Evolutionary conservation across 2,888 invertebrate species (phyloP), one percentile per base, ranked within the genome.

Genomic region (Eretmocerus hayati): DNA sequence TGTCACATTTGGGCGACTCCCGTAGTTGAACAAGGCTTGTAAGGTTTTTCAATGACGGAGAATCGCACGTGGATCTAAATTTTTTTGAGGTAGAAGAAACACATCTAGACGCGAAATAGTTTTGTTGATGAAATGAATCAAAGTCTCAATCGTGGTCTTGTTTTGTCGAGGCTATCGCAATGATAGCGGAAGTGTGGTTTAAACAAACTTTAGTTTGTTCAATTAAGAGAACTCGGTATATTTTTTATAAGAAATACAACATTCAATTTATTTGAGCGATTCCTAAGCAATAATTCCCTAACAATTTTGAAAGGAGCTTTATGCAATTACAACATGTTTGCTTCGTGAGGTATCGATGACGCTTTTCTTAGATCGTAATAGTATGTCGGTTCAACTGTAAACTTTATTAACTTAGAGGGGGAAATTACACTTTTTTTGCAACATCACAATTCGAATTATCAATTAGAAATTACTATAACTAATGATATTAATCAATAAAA

Each of bases 371-470:
- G 45, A 48, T 48, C 42, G 37, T 50, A 50, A 32, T 38, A 53
- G 53, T 55, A 58, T 58, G 55, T 65, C 59, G 60, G 60, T 64
- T 67, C 61, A 64, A 66, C 62, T 64, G 61, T 65, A 62, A 66
- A 64, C 59, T 67, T 67, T 66, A 65, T 64, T 66, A 63, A 55
- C 54, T 63, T 64, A 64, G 63, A 61, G 58, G 58, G 61, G 62
- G 60, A 64, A 64, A 64, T 62, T 67, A 67, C 65, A 66, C 57
- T 58, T 58, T 53, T 57, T 63, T n/a, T n/a, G n/a, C 61, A 64
- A 69, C 67, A 70, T 69, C 68, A 69, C 69, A 70, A 67, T 67
- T 69, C 58, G 61, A 66, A 70, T 61, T 59, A 67, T 67, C 66
- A 67, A 62, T 67, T 68, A 64, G n/a, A n/a, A n/a, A n/a, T n/a